Evolutionary conservation across 2,888 invertebrate species (phyloP).

Genomic region (Sarcophaga variegata): DNA sequence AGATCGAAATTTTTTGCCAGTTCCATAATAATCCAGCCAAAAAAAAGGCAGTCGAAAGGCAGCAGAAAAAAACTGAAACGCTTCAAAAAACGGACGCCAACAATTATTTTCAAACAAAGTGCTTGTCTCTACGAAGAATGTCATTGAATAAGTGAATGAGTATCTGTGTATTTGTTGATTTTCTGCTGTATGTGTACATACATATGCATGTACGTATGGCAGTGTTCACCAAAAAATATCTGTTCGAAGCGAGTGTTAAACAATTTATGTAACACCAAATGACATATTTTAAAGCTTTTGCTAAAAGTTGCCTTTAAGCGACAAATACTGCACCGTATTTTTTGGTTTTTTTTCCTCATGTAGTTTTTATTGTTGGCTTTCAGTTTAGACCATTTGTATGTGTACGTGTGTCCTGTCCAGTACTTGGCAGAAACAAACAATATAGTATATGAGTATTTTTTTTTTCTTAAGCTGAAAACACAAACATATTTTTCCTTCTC

Average conservation of each 20-base stretch:
- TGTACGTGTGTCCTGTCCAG: conserved; percentile 58
- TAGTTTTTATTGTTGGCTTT: background rate
- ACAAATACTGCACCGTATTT: conserved; percentile 61
- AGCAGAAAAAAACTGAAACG: conserved; percentile 17
- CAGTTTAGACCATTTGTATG: conserved; percentile 23
- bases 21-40: conserved; percentile 28
- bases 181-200: too few relatives aligned
- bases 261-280: conserved; percentile 73
- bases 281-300: conserved; percentile 72
- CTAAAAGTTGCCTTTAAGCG: conserved; percentile 67
- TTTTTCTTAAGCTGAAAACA: conserved; percentile 13
- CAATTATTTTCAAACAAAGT: conserved; percentile 62
- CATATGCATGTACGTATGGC: background rate
- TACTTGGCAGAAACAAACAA: conserved; percentile 45
- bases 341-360: background rate
- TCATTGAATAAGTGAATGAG: background rate
- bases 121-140: conserved; percentile 23
- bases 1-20: conserved; percentile 15
- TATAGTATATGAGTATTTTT: conserved; percentile 57
- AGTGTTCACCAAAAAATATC: conserved; percentile 51
- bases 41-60: background rate
- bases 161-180: background rate
- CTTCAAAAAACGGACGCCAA: conserved; percentile 60
- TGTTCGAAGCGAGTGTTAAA: conserved; percentile 66
- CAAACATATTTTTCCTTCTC: conserved; percentile 30